Percentiles rank a stretch among this genome's conserved stretches.
Evolutionary conservation across 35 echinoderm and acorn worm genomes (phyloP).

Genomic region (Strongylocentrotus purpuratus): DNA sequence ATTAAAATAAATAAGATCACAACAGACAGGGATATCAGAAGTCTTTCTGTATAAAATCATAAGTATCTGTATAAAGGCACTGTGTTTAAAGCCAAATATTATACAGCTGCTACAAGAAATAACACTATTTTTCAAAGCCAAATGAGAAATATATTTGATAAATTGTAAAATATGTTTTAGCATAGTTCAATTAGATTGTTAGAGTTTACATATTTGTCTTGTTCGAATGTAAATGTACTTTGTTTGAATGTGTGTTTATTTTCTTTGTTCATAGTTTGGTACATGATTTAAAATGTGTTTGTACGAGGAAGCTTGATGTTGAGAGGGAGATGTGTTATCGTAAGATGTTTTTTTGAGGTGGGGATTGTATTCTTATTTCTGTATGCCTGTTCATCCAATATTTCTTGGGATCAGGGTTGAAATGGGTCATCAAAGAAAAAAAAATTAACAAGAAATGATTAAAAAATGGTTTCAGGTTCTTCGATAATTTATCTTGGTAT

Average conservation of each 20-base stretch:
- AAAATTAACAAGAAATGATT: not conserved
- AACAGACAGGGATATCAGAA: not conserved
- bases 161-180: not conserved
- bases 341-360: not conserved
- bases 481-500: too few species aligned
- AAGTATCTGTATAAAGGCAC: not conserved
- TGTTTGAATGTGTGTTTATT: not conserved
- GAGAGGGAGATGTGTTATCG: not conserved
- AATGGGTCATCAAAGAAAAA: constrained; percentile 18
- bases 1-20: not conserved
- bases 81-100: not conserved
- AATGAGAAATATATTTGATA: not conserved
- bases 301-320: not conserved
- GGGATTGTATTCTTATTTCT: not conserved
- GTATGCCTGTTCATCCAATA: constrained; percentile 30
- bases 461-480: too few species aligned
- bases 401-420: constrained; percentile 43
- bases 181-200: not conserved
- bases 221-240: not conserved
- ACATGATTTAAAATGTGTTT: not conserved
- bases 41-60: not conserved
- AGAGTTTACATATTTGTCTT: not conserved
- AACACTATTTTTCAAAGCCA: constrained; percentile 9
- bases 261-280: not conserved
- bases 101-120: not conserved